A percentile compares a stretch with the other conserved stretches of the same genome.
Conservation (phyloP, 2,113 vertebrate genomes). For the Erythrocercus mccallii region DNA sequence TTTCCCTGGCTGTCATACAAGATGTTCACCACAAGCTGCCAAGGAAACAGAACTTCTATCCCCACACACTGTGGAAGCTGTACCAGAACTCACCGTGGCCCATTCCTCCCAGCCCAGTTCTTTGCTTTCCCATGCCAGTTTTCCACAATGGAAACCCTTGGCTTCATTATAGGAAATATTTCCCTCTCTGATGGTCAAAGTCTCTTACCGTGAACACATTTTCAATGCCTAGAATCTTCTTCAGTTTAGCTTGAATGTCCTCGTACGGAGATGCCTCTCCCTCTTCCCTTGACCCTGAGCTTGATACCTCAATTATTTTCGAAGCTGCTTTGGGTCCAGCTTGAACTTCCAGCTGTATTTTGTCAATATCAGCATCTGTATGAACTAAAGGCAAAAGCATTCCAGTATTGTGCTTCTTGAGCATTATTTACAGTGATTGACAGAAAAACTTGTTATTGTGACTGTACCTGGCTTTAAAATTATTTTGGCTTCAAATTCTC, state of each 20-base stretch:
- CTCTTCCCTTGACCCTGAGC: conserved; percentile 15
- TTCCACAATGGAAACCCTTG: not conserved
- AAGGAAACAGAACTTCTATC: not conserved
- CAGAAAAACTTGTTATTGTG: not conserved
- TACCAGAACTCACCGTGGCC: not conserved
- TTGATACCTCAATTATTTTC: conserved; percentile 69
- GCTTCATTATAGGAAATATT: not conserved
- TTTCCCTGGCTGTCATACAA: not conserved
- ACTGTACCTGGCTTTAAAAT: conserved; percentile 74
- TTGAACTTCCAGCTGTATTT: conserved; percentile 79
- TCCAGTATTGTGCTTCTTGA: not conserved
- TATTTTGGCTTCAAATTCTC: conserved; percentile 69
- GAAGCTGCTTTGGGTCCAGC: conserved; percentile 76
- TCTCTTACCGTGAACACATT: conserved; percentile 35
- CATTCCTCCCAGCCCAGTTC: not conserved
- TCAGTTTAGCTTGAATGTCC: conserved; percentile 69
- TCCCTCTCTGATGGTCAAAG: not conserved
- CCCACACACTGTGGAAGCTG: not conserved
- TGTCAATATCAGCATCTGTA: conserved; percentile 71
- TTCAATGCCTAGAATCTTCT: conserved; percentile 67
- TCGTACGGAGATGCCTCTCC: not conserved
- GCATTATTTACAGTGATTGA: not conserved
- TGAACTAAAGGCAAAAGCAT: not conserved
- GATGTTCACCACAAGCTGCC: not conserved
- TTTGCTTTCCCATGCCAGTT: not conserved